Evolutionary conservation across 2,113 vertebrate species (phyloP), one percentile per base, ranked within the genome.

Genomic region (Megaceryle torquata): DNA sequence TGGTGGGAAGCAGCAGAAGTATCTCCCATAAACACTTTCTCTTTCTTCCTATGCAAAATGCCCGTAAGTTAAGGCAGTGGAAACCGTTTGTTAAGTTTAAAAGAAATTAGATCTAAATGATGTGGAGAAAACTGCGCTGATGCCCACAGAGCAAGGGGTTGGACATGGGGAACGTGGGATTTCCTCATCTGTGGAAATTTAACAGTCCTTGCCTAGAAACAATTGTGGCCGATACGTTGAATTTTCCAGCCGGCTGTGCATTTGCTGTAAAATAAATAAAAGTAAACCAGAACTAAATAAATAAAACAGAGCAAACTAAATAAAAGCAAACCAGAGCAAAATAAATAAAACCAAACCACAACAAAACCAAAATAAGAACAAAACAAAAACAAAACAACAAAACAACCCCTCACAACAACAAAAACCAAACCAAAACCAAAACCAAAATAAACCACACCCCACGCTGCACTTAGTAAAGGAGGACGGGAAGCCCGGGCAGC

Each of bases 111-210:
- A 41, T 41, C 51, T 37, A 22, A 24, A 13, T 3, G 26, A 3
- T 4, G 37, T 0, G 59, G 46, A 14, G 41, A 12, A 29, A 33
- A 10, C 71, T 6, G 63, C 37, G 1, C 0, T 0, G 8, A 9
- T 26, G 71, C 20, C 43, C 21, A 13, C 0, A 46, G 21, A 37
- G 53, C 35, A 5, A 13, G 37, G 48, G 22, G 39, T 1, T 60
- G 33, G 26, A 5, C 10, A 1, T 0, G 14, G 43, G 20, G 26
- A 68, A 28, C 31, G 4, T 51, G 3, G 56, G 7, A 10, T 75
- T 78, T 70, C 64, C 88, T 41, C 26, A 0, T 11, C 5, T 9
- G 1, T 31, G 13, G 33, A 0, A 6, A 35, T 46, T n/a, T 6
- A 4, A 51, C 60, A 12, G 46, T 2, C 33, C 33, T 12, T 15